Evolutionary conservation across 2,113 vertebrate genomes (phyloP).

Genomic region (Neotoma lepida): DNA sequence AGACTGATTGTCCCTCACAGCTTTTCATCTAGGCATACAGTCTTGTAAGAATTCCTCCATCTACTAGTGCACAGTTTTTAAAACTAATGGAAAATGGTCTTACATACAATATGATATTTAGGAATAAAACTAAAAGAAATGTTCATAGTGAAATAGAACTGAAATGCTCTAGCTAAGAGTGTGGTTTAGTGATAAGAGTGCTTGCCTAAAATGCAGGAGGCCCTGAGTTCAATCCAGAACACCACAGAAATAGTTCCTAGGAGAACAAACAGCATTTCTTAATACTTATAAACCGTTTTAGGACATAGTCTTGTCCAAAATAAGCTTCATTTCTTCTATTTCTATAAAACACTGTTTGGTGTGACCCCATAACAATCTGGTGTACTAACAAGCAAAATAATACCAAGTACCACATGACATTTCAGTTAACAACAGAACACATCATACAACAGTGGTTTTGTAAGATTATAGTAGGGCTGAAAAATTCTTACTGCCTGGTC

Average conservation of each 20-base stretch:
- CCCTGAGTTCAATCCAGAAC: not conserved
- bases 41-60: not conserved
- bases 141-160: not conserved
- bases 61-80: not conserved
- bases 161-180: not conserved
- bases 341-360: conserved; percentile 2
- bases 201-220: not conserved
- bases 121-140: not conserved
- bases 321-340: conserved; percentile 50
- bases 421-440: not conserved
- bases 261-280: conserved; percentile 10
- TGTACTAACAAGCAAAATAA: not conserved
- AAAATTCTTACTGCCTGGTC: not conserved
- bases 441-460: not conserved
- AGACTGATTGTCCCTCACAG: not conserved
- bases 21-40: not conserved
- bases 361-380: not conserved
- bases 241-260: not conserved
- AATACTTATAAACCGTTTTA: not conserved
- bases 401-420: not conserved
- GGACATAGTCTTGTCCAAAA: not conserved
- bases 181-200: not conserved
- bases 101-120: not conserved
- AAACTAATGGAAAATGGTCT: not conserved
- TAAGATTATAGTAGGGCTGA: not conserved